These are phyloP conservation scores for Clostera curtula DNA, from an alignment of 2,888 invertebrate genomes.

Conservation along the genomic window DNA sequence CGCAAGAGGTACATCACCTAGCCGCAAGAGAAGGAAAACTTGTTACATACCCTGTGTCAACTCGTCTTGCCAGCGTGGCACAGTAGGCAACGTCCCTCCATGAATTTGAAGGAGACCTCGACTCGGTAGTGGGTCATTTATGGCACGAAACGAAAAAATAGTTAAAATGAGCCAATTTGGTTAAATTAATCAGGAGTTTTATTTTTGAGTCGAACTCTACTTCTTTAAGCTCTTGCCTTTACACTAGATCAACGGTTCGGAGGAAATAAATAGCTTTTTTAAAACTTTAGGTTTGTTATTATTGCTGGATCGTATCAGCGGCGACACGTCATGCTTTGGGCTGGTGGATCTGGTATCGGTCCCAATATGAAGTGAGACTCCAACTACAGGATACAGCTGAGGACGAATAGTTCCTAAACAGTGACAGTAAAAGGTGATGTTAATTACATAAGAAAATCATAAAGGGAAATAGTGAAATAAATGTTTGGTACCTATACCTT, in stretches of 20 bases:
- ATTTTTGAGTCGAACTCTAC: no score
- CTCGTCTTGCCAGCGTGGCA: no score
- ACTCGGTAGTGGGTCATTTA: no score
- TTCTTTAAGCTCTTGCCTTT: no score
- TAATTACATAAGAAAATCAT: slow-evolving; percentile 1
- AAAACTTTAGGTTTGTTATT: slow-evolving; percentile 54
- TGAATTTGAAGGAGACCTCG: no score
- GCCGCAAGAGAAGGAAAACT: no score
- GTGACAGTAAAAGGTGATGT: not conserved
- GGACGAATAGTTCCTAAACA: slow-evolving; percentile 18
- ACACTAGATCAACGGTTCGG: not conserved
- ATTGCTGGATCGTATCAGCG: slow-evolving; percentile 68
- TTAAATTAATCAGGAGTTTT: no score
- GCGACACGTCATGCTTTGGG: slow-evolving; percentile 61
- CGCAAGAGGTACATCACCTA: no score
- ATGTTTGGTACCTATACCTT: slow-evolving; percentile 2
- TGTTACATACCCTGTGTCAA: no score
- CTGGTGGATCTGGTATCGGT: slow-evolving; percentile 69
- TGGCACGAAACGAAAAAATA: no score
- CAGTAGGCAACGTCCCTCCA: no score
- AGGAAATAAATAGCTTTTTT: not conserved
- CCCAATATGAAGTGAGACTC: slow-evolving; percentile 60
- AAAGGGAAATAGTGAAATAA: slow-evolving; percentile 1
- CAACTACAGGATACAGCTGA: slow-evolving; percentile 30
- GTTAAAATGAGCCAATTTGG: no score